Conservation (phyloP, 2,797 vertebrate genomes). For the Hybognathus amarus region DNA sequence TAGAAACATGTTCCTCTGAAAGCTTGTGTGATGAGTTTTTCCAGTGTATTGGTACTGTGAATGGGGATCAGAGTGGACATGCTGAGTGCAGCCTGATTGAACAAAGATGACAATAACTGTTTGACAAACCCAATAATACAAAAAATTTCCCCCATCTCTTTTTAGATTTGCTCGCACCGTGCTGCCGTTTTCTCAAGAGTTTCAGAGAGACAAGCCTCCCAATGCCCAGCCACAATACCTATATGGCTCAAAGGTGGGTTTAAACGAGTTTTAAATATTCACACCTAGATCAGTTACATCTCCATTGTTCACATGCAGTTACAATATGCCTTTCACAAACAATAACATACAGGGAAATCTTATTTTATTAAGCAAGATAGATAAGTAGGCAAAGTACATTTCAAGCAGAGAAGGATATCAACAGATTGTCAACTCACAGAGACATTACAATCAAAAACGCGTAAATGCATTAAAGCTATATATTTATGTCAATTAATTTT, state of each 20-base stretch:
- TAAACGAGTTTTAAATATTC: not conserved
- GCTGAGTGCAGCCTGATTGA: conserved; percentile 1
- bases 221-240: conserved; percentile 97
- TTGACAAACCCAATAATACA: not conserved
- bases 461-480: not conserved
- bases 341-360: not conserved
- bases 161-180: conserved; percentile 96
- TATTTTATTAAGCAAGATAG: conserved; percentile 22
- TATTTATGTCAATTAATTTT: no score
- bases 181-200: conserved; percentile 96
- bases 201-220: conserved; percentile 96
- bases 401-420: not conserved
- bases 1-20: not conserved
- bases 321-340: not conserved
- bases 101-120: not conserved
- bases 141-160: not conserved
- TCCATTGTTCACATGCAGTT: not conserved
- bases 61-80: not conserved
- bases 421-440: not conserved
- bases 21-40: conserved; percentile 10
- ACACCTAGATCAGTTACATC: not conserved
- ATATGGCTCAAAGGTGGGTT: conserved; percentile 92
- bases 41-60: conserved; percentile 7
- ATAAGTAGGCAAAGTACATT: not conserved
- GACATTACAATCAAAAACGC: not conserved